These are phyloP conservation scores for Stratiomys singularior DNA, from an alignment of 2,888 invertebrate genomes.

Conservation along the genomic window DNA sequence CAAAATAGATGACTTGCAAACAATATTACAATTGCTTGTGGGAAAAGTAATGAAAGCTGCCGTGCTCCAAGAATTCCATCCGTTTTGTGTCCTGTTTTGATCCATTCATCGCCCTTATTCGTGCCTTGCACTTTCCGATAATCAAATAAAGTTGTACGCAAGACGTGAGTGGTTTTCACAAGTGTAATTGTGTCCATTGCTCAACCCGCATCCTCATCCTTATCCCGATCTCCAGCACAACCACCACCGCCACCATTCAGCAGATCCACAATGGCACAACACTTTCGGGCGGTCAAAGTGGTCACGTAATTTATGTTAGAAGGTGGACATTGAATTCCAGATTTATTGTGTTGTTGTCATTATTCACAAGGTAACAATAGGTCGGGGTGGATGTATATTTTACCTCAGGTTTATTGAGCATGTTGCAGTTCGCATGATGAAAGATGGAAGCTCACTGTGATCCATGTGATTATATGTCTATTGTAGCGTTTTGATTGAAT, in stretches of 20 bases:
- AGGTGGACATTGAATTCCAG: slow-evolving; percentile 28
- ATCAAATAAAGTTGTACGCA: slow-evolving; percentile 13
- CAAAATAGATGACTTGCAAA: slow-evolving; percentile 40
- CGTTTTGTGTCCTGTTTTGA: background rate
- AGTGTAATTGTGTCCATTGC: background rate
- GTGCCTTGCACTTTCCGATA: slow-evolving; percentile 28
- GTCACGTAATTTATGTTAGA: slow-evolving; percentile 45
- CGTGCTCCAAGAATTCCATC: too few species aligned
- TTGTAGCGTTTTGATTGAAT: background rate
- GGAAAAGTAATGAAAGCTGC: background rate
- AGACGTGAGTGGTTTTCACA: slow-evolving; percentile 40
- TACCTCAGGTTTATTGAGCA: too few species aligned
- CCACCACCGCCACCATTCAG: too few species aligned
- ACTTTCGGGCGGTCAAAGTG: slow-evolving; percentile 38
- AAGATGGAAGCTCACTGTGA: too few species aligned
- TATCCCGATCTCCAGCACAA: too few species aligned
- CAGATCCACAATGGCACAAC: too few species aligned
- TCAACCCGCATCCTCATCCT: too few species aligned
- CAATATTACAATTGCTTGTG: slow-evolving; percentile 9
- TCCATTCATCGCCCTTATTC: background rate
- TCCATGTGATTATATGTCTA: background rate
- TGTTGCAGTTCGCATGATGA: too few species aligned
- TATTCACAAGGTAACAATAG: background rate
- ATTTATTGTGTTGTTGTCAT: slow-evolving; percentile 21
- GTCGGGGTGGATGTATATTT: too few species aligned